These are phyloP conservation scores for Calcarius lapponicus DNA, from an alignment of 2,797 vertebrate species.

Conservation along the genomic window DNA sequence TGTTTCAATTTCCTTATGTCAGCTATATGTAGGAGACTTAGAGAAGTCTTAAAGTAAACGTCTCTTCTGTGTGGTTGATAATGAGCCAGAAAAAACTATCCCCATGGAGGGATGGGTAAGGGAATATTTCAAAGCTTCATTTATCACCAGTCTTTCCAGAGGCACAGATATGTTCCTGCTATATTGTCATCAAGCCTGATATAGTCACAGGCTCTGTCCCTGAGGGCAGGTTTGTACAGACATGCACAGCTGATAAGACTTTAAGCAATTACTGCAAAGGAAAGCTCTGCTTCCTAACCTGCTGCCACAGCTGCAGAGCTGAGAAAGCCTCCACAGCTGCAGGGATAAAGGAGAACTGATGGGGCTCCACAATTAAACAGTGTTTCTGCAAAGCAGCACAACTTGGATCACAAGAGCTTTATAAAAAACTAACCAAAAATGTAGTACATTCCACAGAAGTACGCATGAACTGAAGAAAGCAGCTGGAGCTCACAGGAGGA, in stretches of 20 bases:
- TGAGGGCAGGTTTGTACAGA: not conserved
- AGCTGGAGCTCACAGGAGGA: conserved; percentile 36
- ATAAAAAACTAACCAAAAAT: not conserved
- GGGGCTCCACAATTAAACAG: not conserved
- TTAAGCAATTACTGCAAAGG: not conserved
- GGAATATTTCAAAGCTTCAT: not conserved
- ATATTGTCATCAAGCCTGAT: not conserved
- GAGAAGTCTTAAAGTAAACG: not conserved
- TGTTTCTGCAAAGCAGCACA: not conserved
- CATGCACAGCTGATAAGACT: not conserved
- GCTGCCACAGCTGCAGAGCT: conserved; percentile 32
- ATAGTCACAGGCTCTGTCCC: not conserved
- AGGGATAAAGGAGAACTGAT: not conserved
- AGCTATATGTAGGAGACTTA: not conserved
- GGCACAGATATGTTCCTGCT: not conserved
- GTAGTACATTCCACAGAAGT: not conserved
- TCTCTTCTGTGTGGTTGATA: not conserved
- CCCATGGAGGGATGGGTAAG: not conserved
- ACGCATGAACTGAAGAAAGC: not conserved
- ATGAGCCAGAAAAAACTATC: not conserved
- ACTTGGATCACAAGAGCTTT: not conserved
- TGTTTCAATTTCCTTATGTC: not conserved
- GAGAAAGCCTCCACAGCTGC: conserved; percentile 39
- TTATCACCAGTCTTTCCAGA: not conserved
- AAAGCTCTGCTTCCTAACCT: not conserved